Conservation (phyloP, 2,113 vertebrate species). For the Theropithecus gelada region DNA sequence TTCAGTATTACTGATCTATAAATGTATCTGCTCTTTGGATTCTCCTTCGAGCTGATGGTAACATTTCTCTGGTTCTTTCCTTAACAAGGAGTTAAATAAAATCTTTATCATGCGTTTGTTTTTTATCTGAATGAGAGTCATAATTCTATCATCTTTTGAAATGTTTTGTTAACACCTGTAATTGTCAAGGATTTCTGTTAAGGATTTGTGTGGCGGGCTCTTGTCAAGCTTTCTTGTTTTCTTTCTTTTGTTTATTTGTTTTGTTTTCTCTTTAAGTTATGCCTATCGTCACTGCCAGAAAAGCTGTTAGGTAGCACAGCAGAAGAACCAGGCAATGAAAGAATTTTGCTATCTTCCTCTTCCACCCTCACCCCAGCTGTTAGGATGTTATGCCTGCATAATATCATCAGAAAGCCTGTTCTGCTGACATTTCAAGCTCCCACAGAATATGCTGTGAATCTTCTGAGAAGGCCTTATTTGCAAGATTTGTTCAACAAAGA, state of each 20-base stretch:
- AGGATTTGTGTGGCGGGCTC: neutral
- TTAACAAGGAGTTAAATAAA: conserved; percentile 10
- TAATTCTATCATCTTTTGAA: conserved; percentile 21
- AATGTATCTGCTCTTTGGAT: neutral
- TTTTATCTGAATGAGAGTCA: neutral
- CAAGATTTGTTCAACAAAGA: conserved; percentile 69
- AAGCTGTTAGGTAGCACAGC: neutral
- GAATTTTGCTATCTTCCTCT: neutral
- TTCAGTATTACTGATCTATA: neutral
- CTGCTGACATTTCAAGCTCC: conserved; percentile 67
- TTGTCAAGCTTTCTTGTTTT: neutral
- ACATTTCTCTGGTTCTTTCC: neutral
- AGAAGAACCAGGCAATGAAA: neutral
- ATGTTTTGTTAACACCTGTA: neutral
- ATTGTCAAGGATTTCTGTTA: neutral
- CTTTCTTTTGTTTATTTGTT: conserved; percentile 3
- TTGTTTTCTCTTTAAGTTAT: neutral
- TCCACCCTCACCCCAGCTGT: conserved; percentile 24
- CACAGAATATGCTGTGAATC: conserved; percentile 39
- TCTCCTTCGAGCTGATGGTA: neutral
- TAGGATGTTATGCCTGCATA: neutral
- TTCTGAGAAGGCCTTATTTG: conserved; percentile 60
- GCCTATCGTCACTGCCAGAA: neutral
- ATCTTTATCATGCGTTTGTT: neutral
- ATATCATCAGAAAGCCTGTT: conserved; percentile 29